Evolutionary conservation across 2,888 invertebrate species (phyloP), one percentile per base, ranked within the genome.

Genomic region (Drosophila anceps): DNA sequence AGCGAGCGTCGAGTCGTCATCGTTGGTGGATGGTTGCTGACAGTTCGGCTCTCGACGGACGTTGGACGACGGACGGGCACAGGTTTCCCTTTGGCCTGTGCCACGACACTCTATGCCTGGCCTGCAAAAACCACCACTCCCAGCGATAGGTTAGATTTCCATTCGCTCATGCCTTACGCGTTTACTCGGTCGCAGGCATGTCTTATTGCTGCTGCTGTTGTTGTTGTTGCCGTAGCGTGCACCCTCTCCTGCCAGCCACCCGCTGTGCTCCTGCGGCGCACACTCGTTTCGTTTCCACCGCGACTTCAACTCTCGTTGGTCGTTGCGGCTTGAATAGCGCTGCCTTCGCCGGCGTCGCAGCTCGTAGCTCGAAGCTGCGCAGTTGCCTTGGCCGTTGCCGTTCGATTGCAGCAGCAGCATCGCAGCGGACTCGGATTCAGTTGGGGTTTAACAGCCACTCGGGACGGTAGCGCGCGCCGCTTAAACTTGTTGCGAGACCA

Each of bases 391-490:
- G 29, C 39, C 53, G 54, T 48, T 61, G 70, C 57, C 67, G 57
- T 67, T 73, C 66, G 70, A 61, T 82, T 72, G 82, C 83, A 78
- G 69, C 84, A 82, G 53, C 54, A 54, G 54, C 54, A 80, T 84
- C 88, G 86, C 77, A 90, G 90, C 90, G 88, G 91, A 80, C 71
- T 80, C 92, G 93, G 93, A 93, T 92, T 93, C 93, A 93, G 93
- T 93, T 93, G 93, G 93, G 93, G 93, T 93, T 93, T 93, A 92
- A 92, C 93, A 93, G 93, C 91, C 93, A 93, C 93, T 92, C 93
- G 93, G 93, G 93, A 93, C 93, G 92, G 92, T 92, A 91, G 90
- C 91, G 87, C 84, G 89, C 82, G 84, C 79, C 88, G 91, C 91
- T 91, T 88, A 82, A 81, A 84, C 84, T 89, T 84, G 82, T 87